phyloP scores from a whole-genome alignment of 2,797 vertebrate genomes.

The Hipposideros larvatus region DNA sequence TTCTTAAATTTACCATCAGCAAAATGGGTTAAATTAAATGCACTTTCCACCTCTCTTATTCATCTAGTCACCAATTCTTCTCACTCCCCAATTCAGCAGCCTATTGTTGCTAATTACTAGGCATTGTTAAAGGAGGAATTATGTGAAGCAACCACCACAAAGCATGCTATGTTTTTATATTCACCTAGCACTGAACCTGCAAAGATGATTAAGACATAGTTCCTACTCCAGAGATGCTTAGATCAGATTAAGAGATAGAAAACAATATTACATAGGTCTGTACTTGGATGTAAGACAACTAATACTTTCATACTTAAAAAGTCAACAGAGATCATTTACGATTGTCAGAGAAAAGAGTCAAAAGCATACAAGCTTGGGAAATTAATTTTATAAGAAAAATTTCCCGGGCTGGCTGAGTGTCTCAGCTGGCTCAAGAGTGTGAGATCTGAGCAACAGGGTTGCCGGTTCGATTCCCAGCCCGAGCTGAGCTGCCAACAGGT shows the following conservation, averaged over 20 bases:
- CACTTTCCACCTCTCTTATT: slow-evolving; percentile 4
- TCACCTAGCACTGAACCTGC: background rate
- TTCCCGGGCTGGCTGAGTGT: background rate
- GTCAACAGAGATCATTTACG: background rate
- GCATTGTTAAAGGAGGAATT: background rate
- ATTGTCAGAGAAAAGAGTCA: background rate
- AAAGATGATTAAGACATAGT: background rate
- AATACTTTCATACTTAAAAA: slow-evolving; percentile 32
- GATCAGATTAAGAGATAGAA: background rate
- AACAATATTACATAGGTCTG: background rate
- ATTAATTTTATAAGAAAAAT: background rate
- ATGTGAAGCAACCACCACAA: background rate
- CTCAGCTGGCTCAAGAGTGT: too few species aligned
- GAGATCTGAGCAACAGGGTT: too few species aligned
- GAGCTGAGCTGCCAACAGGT: too few species aligned
- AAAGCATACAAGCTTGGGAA: background rate
- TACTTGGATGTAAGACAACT: background rate
- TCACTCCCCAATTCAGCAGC: background rate
- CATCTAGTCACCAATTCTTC: background rate
- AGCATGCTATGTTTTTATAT: background rate
- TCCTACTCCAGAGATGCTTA: background rate
- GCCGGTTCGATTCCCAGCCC: too few species aligned
- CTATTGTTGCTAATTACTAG: background rate
- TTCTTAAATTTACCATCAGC: slow-evolving; percentile 45
- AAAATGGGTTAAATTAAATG: slow-evolving; percentile 39